Conservation (phyloP, 2,888 invertebrate species). For the Dicyrtomina minuta region DNA sequence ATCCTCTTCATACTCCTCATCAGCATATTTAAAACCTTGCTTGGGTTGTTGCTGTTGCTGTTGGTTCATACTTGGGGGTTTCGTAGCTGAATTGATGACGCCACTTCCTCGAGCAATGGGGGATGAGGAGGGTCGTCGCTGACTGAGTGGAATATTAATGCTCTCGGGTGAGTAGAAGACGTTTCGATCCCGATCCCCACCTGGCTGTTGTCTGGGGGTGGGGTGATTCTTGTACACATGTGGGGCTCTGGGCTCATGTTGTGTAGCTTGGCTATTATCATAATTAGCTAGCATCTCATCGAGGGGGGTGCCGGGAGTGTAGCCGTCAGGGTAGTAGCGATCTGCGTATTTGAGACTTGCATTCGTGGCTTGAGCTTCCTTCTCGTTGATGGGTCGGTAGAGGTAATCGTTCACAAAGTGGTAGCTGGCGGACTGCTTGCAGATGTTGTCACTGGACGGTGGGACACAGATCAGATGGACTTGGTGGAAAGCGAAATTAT, state of each 20-base stretch:
- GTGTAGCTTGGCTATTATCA: constrained; percentile 2
- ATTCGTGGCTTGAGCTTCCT: constrained; percentile 61
- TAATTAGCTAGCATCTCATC: constrained; percentile 24
- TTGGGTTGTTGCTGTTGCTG: not conserved
- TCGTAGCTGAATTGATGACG: not conserved
- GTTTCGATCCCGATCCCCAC: constrained; percentile 55
- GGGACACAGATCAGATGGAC: constrained; percentile 93
- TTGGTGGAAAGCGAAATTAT: constrained; percentile 86
- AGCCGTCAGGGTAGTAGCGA: constrained; percentile 54
- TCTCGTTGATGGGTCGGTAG: constrained; percentile 81
- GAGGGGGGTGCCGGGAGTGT: constrained; percentile 24
- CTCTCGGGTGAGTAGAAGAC: constrained; percentile 83
- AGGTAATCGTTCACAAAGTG: constrained; percentile 91
- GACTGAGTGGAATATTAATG: constrained; percentile 80
- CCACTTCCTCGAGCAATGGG: constrained; percentile 2
- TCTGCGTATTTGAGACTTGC: constrained; percentile 55
- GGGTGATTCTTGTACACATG: constrained; percentile 13
- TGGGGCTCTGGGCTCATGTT: constrained; percentile 28
- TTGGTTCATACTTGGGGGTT: not conserved
- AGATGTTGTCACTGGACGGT: constrained; percentile 82
- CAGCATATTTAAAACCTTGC: constrained; percentile 18
- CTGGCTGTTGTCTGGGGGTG: not conserved
- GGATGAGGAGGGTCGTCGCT: constrained; percentile 68
- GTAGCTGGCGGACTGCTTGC: constrained; percentile 80
- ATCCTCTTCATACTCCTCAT: constrained; percentile 19